These are phyloP conservation scores for Notarius quadriscutis DNA, from an alignment of 2,113 vertebrate genomes.

Conservation along the genomic window DNA sequence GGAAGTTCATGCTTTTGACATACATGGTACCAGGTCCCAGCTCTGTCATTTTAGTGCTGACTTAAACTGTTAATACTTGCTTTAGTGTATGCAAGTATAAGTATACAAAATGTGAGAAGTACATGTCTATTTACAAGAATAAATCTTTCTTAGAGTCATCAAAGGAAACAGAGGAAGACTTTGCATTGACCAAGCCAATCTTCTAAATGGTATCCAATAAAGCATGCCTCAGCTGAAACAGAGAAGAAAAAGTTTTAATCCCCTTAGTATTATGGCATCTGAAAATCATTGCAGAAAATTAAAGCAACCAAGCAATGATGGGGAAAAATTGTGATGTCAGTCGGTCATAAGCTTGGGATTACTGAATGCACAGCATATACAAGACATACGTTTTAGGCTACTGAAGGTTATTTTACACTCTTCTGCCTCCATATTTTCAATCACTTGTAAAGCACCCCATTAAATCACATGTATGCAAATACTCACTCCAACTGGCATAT, in stretches of 20 bases:
- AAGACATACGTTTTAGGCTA: background rate
- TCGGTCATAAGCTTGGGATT: background rate
- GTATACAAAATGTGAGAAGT: background rate
- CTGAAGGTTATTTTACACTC: background rate
- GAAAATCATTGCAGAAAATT: background rate
- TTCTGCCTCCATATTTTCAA: background rate
- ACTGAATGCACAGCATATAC: background rate
- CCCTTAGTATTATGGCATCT: background rate
- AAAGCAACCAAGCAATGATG: background rate
- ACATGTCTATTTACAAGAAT: background rate
- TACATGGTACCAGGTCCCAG: background rate
- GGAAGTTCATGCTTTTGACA: background rate
- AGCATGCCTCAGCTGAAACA: background rate
- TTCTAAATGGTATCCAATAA: background rate
- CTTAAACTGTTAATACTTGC: background rate
- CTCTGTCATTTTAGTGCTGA: background rate
- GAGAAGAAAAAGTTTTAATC: background rate
- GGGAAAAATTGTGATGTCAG: background rate
- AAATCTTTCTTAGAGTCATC: background rate
- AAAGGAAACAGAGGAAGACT: background rate
- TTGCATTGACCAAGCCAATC: background rate
- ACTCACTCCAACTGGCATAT: background rate
- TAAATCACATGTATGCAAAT: background rate
- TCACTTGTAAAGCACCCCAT: background rate
- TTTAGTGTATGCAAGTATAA: background rate